Conservation (phyloP, 2,797 vertebrate species). For the Hypotaenidia okinawae region DNA sequence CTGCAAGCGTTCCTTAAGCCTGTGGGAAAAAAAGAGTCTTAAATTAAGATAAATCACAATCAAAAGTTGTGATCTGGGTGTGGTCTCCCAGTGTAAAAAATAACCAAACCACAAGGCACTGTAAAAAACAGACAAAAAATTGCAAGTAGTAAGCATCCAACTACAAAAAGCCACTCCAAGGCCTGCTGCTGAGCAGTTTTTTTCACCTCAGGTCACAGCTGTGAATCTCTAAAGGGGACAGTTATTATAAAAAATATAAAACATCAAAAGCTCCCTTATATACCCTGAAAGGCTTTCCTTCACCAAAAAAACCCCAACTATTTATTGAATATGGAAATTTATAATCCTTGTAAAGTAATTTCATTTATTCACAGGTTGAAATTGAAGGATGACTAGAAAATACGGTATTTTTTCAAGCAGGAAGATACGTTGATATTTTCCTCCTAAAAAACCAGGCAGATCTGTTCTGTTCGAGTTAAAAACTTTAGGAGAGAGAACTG, state of each 20-base stretch:
- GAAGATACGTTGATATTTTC: background rate
- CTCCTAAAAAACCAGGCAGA: background rate
- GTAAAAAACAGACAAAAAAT: background rate
- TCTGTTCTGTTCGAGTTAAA: background rate
- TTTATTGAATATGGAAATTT: background rate
- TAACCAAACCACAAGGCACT: background rate
- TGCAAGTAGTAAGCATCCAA: background rate
- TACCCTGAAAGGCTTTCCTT: background rate
- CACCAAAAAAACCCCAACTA: background rate
- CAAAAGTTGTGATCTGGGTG: background rate
- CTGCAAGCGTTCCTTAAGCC: background rate
- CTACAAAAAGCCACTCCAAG: background rate
- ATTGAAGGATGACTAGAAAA: background rate
- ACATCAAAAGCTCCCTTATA: background rate
- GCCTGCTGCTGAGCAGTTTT: background rate
- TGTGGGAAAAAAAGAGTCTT: background rate
- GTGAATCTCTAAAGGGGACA: background rate
- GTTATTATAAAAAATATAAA: background rate
- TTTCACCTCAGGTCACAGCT: background rate
- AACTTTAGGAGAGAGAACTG: background rate
- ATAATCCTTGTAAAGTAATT: background rate
- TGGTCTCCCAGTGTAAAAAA: background rate
- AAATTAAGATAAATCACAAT: background rate
- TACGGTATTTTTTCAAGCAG: background rate
- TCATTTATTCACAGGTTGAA: background rate